Percentiles rank a stretch among this genome's conserved stretches.
Evolutionary conservation across 1,140 invertebrate species (phyloP).

Genomic region (Harlomillsia oculata): DNA sequence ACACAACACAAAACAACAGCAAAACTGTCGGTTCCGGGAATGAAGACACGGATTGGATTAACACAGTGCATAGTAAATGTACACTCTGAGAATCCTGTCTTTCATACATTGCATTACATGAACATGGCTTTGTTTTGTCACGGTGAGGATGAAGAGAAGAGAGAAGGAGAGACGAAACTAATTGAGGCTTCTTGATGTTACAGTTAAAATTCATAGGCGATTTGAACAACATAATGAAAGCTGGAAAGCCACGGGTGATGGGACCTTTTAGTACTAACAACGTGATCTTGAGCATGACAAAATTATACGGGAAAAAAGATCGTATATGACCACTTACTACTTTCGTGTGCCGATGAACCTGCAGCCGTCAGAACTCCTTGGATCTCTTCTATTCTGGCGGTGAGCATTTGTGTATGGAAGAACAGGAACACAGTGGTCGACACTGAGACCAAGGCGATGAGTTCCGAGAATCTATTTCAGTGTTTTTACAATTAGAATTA

Average conservation of each 20-base stretch:
- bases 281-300: neutral
- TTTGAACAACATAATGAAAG: neutral
- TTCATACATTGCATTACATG: too few species aligned
- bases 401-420: conserved; percentile 38
- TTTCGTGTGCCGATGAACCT: conserved; percentile 27
- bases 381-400: conserved; percentile 36
- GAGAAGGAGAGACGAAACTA: neutral
- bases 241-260: neutral
- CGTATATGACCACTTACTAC: conserved; percentile 6
- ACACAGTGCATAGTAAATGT: too few species aligned
- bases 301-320: neutral
- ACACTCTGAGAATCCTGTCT: too few species aligned
- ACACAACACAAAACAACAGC: too few species aligned
- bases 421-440: conserved; percentile 38
- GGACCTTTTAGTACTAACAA: neutral
- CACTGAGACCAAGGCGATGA: conserved; percentile 38
- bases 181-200: neutral
- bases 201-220: neutral
- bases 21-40: too few species aligned
- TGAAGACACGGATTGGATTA: too few species aligned
- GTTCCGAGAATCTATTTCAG: conserved; percentile 36
- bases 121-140: too few species aligned
- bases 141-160: neutral
- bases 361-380: conserved; percentile 29
- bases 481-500: neutral